A percentile compares a stretch with the other conserved stretches of the same genome.
phyloP scores from a whole-genome alignment of 2,888 invertebrate species.

The Isotomurus palustris region DNA sequence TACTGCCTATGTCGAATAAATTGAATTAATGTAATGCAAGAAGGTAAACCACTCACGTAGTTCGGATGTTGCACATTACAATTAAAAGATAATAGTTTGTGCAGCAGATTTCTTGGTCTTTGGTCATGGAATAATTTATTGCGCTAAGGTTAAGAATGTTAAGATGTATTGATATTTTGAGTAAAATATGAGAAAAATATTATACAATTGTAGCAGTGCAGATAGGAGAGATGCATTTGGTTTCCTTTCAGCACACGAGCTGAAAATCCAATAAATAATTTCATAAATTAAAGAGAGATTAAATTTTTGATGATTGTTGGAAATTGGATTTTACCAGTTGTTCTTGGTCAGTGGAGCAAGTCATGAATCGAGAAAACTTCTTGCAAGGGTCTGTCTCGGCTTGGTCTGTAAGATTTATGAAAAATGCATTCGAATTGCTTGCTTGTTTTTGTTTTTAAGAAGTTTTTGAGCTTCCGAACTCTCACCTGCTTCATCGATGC shows the following conservation, averaged over 20 bases:
- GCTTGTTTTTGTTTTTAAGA: too few species aligned
- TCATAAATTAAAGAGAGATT: background rate
- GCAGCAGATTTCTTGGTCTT: too few species aligned
- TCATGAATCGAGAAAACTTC: slow-evolving; percentile 16
- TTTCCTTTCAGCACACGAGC: slow-evolving; percentile 13
- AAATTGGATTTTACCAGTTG: slow-evolving; percentile 14
- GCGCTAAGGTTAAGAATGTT: too few species aligned
- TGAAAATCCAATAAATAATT: slow-evolving; percentile 4
- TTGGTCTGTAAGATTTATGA: slow-evolving; percentile 14
- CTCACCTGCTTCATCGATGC: slow-evolving; percentile 26
- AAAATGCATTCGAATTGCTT: background rate
- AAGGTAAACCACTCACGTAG: too few species aligned
- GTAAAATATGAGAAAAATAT: too few species aligned
- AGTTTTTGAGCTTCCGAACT: background rate
- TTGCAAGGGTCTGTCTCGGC: slow-evolving; percentile 14
- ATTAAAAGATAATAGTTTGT: too few species aligned
- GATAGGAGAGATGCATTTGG: background rate
- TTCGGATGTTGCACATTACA: too few species aligned
- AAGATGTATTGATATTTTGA: too few species aligned
- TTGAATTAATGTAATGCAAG: too few species aligned
- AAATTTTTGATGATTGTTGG: background rate
- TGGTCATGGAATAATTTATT: too few species aligned
- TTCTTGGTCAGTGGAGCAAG: slow-evolving; percentile 24
- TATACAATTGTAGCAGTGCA: too few species aligned
- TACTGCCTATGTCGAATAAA: too few species aligned